Conservation (phyloP, 2,888 invertebrate species). For the Polylopha cassiicola region DNA sequence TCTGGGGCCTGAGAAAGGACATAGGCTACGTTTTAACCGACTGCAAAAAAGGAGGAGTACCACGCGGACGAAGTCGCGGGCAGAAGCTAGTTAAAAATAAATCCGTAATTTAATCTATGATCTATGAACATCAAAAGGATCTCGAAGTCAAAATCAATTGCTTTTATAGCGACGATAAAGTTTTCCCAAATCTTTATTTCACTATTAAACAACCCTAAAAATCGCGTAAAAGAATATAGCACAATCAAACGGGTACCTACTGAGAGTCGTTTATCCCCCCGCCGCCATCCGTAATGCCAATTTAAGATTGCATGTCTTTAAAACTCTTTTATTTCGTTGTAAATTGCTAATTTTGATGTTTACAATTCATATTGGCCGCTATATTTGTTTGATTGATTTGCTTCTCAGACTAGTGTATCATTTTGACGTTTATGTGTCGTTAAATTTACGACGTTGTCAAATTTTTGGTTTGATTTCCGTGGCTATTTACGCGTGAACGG, state of each 20-base stretch:
- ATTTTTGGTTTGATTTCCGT: conserved; percentile 10
- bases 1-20: too few species aligned
- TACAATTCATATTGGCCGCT: too few species aligned
- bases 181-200: conserved; percentile 21
- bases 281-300: conserved; percentile 31
- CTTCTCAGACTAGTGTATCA: too few species aligned
- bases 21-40: too few species aligned
- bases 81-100: too few species aligned
- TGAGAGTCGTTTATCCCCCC: conserved; percentile 41
- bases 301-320: conserved; percentile 25
- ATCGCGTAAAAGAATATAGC: conserved; percentile 21
- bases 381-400: too few species aligned
- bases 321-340: conserved; percentile 18
- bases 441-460: conserved; percentile 13
- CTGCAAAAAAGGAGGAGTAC: too few species aligned
- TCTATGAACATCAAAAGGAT: too few species aligned
- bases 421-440: too few species aligned
- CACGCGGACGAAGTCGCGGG: too few species aligned
- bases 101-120: too few species aligned
- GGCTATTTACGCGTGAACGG: conserved; percentile 2
- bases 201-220: conserved; percentile 22
- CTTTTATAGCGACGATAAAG: conserved; percentile 20
- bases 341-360: conserved; percentile 14
- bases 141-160: too few species aligned
- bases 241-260: conserved; percentile 28